phyloP scores from a whole-genome alignment of 1,140 invertebrate species.

The Drosophila sp. region DNA sequence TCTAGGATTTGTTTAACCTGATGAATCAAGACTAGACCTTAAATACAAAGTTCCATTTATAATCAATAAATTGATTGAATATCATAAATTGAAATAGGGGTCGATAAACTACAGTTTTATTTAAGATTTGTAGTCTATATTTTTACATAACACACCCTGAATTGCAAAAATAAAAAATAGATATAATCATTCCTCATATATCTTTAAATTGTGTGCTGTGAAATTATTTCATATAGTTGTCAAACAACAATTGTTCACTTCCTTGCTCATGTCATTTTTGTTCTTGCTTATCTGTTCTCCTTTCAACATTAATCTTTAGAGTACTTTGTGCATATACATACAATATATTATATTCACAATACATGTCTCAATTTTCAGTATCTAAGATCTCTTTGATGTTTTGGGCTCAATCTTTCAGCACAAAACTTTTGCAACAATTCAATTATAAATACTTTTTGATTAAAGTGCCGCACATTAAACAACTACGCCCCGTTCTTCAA shows the following conservation, averaged over 20 bases:
- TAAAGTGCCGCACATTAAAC: constrained; percentile 58
- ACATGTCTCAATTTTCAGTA: constrained; percentile 51
- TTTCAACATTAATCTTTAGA: constrained; percentile 65
- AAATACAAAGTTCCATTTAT: no score
- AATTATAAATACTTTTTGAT: constrained; percentile 70
- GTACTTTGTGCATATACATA: constrained; percentile 13
- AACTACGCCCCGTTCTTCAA: constrained; percentile 58
- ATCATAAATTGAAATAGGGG: background rate
- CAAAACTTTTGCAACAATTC: constrained; percentile 63
- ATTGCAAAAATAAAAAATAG: background rate
- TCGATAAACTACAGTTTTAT: background rate
- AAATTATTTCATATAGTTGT: constrained; percentile 17
- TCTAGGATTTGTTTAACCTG: no score
- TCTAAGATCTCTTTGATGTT: constrained; percentile 58
- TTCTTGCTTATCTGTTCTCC: constrained; percentile 39
- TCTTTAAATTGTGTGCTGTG: constrained; percentile 10
- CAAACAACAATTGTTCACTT: constrained; percentile 50
- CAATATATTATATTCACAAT: constrained; percentile 23
- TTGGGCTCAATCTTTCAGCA: constrained; percentile 58
- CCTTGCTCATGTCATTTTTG: constrained; percentile 43
- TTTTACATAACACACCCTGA: background rate
- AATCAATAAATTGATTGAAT: background rate
- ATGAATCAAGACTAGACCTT: no score
- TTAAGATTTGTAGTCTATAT: no score
- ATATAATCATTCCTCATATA: constrained; percentile 11